Base-by-base conservation (phyloP, 2,797 vertebrate species). In the Spea hammondii region DNA sequence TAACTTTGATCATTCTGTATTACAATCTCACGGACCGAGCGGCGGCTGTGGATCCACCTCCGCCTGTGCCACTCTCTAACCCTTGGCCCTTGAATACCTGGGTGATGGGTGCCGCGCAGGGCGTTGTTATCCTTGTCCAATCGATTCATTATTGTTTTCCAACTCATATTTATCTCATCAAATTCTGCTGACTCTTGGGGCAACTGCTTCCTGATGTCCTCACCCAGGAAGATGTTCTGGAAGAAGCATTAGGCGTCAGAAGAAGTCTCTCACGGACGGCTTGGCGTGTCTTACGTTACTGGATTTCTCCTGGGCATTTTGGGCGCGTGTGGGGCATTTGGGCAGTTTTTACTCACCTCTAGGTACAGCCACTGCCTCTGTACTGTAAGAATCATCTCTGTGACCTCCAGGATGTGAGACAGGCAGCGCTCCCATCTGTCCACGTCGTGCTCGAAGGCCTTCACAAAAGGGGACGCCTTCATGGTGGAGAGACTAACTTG, bases 321-420 rank as follows among this genome's bases (percentile, higher is more conserved):
- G 51, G 51, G 51, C 1, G 51, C 10, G 51, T 53, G 51, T 53
- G 51, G 6, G 10, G 51, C 6, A 11, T 53, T 53, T 57, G n/a
- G 5, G n/a, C 51, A 7, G 32, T 13, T 11, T 57, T 57, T 32
- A 45, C 83, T 80, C 85, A 97, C 96, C 94, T 97, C 94, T 48
- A 97, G 88, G 83, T 96, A 97, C 88, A 95, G 91, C 96, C 96
- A 97, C 84, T 95, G 94, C 6, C 91, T 90, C 84, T 97, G 96
- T 13, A 96, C 93, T 0, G 87, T 91, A 14, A 96, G 92, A 66
- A 95, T 84, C 90, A 92, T 94, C 85, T 97, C 96, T 0, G 92
- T 91, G 54, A 93, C 93, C 83, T 97, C 96, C 86, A 95, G 83
- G 72, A 96, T 91, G 11, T 91, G 93, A 5, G 94, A 95, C 47